Evolutionary conservation across 2,888 invertebrate genomes (phyloP).

Genomic region (Megalurothrips usitatus): DNA sequence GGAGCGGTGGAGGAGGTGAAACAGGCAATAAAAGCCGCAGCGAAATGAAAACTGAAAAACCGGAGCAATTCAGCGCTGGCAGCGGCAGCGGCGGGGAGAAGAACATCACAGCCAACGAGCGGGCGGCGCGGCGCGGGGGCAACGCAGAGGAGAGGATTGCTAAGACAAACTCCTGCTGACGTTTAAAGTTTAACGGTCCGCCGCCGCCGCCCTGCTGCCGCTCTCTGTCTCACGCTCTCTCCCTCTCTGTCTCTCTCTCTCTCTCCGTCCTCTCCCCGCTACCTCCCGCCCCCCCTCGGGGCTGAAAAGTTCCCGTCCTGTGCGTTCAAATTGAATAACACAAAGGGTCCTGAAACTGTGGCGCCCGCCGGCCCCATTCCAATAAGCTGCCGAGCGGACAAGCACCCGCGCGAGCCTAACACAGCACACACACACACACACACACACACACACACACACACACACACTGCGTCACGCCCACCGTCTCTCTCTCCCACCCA

Average conservation of each 20-base stretch:
- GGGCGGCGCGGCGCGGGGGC: too few species aligned
- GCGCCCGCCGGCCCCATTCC: neutral
- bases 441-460: too few species aligned
- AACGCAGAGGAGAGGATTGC: neutral
- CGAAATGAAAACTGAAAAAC: conserved; percentile 25
- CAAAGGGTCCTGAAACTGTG: neutral
- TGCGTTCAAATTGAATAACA: neutral
- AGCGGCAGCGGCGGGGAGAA: neutral
- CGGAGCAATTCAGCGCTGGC: neutral
- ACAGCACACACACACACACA: too few species aligned
- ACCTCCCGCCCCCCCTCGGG: too few species aligned
- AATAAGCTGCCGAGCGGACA: neutral
- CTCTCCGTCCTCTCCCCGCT: too few species aligned
- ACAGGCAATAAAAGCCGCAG: conserved; percentile 10
- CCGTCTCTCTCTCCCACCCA: too few species aligned
- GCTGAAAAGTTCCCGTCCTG: neutral
- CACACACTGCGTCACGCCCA: too few species aligned
- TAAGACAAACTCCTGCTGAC: neutral
- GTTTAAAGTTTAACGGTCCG: conserved; percentile 4
- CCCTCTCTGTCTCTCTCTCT: too few species aligned
- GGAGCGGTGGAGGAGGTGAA: neutral
- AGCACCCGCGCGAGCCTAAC: too few species aligned
- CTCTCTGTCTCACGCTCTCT: too few species aligned
- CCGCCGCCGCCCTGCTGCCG: neutral
- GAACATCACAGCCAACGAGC: too few species aligned